Evolutionary conservation across 2,888 invertebrate species (phyloP).

Genomic region (Scrobipalpa costella): DNA sequence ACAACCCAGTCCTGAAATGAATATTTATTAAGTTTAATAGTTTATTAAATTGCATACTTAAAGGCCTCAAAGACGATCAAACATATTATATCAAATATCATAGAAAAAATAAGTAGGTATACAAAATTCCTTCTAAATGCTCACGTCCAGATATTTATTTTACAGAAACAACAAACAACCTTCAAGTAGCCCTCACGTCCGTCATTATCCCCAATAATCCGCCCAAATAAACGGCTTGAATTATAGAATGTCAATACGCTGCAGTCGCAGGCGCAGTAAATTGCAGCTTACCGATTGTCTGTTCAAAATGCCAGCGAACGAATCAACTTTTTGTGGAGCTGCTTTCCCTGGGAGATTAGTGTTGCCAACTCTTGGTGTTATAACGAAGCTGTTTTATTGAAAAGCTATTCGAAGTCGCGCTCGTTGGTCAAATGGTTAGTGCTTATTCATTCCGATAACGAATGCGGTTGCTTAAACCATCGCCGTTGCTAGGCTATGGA

Average conservation of each 20-base stretch:
- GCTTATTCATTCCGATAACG: too few species aligned
- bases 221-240: not conserved
- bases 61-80: too few species aligned
- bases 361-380: not conserved
- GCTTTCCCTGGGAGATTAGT: slow-evolving; percentile 23
- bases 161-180: not conserved
- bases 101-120: too few species aligned
- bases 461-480: too few species aligned
- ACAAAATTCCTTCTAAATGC: not conserved
- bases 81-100: too few species aligned
- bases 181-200: not conserved
- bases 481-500: too few species aligned
- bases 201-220: slow-evolving; percentile 10
- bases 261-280: not conserved
- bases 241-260: slow-evolving; percentile 16
- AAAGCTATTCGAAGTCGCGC: too few species aligned
- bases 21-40: too few species aligned
- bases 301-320: slow-evolving; percentile 35
- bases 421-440: too few species aligned
- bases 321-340: slow-evolving; percentile 46
- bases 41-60: too few species aligned
- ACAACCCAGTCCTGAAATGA: too few species aligned
- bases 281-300: slow-evolving; percentile 24
- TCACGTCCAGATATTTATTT: not conserved
- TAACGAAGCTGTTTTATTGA: not conserved